phyloP scores from a whole-genome alignment of 1,140 invertebrate genomes.

The Myzus persicae region DNA sequence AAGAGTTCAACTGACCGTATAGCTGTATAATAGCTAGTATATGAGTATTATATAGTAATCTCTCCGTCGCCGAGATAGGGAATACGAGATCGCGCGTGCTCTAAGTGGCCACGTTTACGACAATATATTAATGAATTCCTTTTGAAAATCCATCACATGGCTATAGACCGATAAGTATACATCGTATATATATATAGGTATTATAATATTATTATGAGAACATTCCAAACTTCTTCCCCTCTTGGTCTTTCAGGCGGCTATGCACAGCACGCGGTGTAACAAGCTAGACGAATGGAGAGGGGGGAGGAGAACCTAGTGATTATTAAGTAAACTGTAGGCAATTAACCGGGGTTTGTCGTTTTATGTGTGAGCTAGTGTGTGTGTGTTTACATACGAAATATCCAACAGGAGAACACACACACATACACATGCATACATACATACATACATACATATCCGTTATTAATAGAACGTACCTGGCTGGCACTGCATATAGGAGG shows the following conservation, averaged over 20 bases:
- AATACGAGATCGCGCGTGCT: background rate
- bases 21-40: background rate
- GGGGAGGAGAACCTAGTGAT: background rate
- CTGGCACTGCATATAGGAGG: background rate
- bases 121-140: conserved; percentile 37
- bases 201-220: conserved; percentile 26
- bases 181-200: background rate
- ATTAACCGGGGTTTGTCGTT: conserved; percentile 49
- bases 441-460: conserved; percentile 6
- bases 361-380: background rate
- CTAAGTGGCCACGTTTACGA: conserved; percentile 23
- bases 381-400: conserved; percentile 22
- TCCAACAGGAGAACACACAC: conserved; percentile 36
- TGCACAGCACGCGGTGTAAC: background rate
- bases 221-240: conserved; percentile 6
- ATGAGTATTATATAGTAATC: background rate
- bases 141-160: background rate
- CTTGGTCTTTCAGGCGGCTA: background rate
- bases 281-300: background rate
- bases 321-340: conserved; percentile 55
- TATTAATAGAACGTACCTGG: conserved; percentile 24
- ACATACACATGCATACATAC: background rate
- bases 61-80: background rate
- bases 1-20: conserved; percentile 45
- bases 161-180: background rate